Percentiles rank a stretch among this genome's conserved stretches.
Evolutionary conservation across 2,797 vertebrate species (phyloP).

Genomic region (Sebastes diploproa): DNA sequence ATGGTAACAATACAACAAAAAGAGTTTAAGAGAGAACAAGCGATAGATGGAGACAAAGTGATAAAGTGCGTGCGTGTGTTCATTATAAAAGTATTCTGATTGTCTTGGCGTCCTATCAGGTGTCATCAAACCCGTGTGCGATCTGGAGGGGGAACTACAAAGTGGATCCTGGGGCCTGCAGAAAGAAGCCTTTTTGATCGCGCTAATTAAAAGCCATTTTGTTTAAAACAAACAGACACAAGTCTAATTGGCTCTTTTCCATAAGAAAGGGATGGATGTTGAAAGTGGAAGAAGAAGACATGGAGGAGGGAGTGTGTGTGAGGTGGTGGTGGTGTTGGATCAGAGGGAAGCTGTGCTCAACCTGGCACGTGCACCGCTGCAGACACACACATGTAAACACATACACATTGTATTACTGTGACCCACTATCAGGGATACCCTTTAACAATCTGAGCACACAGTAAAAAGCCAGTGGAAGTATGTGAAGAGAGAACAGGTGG

Average conservation of each 20-base stretch:
- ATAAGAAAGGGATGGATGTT: constrained; percentile 99
- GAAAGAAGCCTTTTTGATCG: constrained; percentile 95
- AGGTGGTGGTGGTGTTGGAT: constrained; percentile 77
- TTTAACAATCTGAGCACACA: constrained; percentile 27
- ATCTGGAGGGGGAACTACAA: constrained; percentile 93
- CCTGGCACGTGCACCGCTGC: constrained; percentile 62
- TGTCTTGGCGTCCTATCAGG: constrained; percentile 93
- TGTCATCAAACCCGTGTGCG: constrained; percentile 90
- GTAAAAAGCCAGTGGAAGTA: neutral
- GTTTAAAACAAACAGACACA: constrained; percentile 99
- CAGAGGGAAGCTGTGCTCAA: constrained; percentile 86
- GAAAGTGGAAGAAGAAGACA: constrained; percentile 94
- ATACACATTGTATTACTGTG: constrained; percentile 8
- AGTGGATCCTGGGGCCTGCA: constrained; percentile 91
- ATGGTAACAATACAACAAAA: constrained; percentile 71
- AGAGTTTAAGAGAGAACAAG: constrained; percentile 61
- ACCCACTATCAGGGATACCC: constrained; percentile 28
- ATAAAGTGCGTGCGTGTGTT: constrained; percentile 84
- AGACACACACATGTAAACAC: constrained; percentile 26
- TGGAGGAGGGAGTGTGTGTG: constrained; percentile 78
- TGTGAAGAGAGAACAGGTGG: constrained; percentile 36
- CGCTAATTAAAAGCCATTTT: constrained; percentile 99
- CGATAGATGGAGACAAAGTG: constrained; percentile 58
- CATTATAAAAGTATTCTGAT: constrained; percentile 90
- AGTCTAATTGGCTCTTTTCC: constrained; percentile 99